Evolutionary conservation across 2,888 invertebrate species (phyloP).

Genomic region (Micoletzkya japonica): DNA sequence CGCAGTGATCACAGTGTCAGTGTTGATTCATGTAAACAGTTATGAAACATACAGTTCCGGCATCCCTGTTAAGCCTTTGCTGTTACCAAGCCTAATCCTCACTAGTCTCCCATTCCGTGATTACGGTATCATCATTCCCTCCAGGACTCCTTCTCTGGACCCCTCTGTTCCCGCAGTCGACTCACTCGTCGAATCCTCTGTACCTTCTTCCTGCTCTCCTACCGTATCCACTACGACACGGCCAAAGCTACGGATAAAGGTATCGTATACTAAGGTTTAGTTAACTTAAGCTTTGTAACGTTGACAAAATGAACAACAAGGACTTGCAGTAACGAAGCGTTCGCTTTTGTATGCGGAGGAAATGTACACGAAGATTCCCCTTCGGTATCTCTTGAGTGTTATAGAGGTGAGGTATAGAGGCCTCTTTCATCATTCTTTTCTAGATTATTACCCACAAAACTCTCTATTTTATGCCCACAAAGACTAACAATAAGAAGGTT

Average conservation of each 20-base stretch:
- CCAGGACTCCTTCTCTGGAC: conserved; percentile 23
- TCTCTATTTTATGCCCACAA: too few relatives aligned
- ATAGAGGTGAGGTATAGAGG: conserved; percentile 40
- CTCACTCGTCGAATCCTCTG: conserved; percentile 14
- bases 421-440: conserved; percentile 2
- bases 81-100: background rate
- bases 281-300: background rate
- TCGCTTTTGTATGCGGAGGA: conserved; percentile 29
- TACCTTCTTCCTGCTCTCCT: conserved; percentile 22
- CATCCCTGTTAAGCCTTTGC: background rate
- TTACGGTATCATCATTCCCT: background rate
- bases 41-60: too few relatives aligned
- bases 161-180: background rate
- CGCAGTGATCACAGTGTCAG: too few relatives aligned
- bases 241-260: conserved; percentile 19
- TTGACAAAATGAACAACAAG: too few relatives aligned
- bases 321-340: conserved; percentile 18
- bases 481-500: too few relatives aligned
- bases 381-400: conserved; percentile 39
- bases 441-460: background rate
- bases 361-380: conserved; percentile 37
- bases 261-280: background rate
- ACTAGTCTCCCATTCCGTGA: background rate
- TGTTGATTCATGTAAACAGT: too few relatives aligned
- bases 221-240: conserved; percentile 14